These are phyloP conservation scores for Plestiodon gilberti DNA, from an alignment of 2,113 vertebrate genomes.

Conservation along the genomic window DNA sequence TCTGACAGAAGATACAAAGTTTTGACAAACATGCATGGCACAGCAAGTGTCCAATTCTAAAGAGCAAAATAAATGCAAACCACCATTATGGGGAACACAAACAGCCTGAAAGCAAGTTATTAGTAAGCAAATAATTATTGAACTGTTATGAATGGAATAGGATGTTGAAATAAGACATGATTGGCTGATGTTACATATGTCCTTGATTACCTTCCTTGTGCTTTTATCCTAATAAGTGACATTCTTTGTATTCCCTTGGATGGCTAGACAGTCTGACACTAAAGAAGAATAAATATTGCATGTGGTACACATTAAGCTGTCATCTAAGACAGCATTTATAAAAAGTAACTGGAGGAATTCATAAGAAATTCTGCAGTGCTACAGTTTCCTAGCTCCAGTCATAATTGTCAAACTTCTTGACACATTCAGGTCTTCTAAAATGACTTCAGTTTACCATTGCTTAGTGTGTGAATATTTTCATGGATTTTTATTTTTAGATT, in stretches of 20 bases:
- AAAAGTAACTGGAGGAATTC: conserved; percentile 91
- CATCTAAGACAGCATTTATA: conserved; percentile 92
- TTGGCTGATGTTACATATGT: conserved; percentile 99
- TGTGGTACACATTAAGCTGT: conserved; percentile 99
- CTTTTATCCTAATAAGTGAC: conserved; percentile 99
- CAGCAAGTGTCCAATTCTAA: conserved; percentile 91
- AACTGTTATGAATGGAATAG: conserved; percentile 92
- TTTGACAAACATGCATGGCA: conserved; percentile 86
- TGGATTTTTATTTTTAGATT: conserved; percentile 69
- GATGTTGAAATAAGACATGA: conserved; percentile 90
- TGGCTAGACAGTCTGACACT: conserved; percentile 99
- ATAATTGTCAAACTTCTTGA: conserved; percentile 96
- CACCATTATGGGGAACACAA: conserved; percentile 90
- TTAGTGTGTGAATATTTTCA: conserved; percentile 85
- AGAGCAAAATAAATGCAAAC: conserved; percentile 98
- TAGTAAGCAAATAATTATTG: conserved; percentile 95
- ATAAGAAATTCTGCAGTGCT: conserved; percentile 89
- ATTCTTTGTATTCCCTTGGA: conserved; percentile 99
- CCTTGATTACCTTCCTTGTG: conserved; percentile 99
- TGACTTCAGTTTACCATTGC: conserved; percentile 82
- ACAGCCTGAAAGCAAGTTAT: conserved; percentile 95
- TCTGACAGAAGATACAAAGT: conserved; percentile 83
- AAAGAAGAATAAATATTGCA: conserved; percentile 99
- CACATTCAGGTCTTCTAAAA: conserved; percentile 81
- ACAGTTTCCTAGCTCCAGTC: conserved; percentile 95